These are phyloP conservation scores for Tachina grossa DNA, from an alignment of 2,888 invertebrate genomes.

Conservation along the genomic window DNA sequence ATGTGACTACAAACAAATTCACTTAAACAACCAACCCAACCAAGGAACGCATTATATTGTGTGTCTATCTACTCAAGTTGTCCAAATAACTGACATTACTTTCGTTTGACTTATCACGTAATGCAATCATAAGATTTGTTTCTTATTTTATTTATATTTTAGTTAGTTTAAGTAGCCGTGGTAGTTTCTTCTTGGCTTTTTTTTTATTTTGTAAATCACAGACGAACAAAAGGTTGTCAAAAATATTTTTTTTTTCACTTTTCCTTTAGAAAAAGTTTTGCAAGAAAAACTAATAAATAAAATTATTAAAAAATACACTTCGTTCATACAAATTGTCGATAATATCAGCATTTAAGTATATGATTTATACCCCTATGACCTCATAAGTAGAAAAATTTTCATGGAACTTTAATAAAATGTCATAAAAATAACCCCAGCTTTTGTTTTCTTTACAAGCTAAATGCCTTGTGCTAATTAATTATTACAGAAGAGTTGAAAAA, in stretches of 20 bases:
- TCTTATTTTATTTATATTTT: slow-evolving; percentile 8
- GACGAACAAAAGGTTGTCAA: slow-evolving; percentile 27
- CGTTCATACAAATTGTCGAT: slow-evolving; percentile 18
- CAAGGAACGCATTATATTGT: slow-evolving; percentile 44
- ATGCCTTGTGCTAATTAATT: slow-evolving; percentile 7
- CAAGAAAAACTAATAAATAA: not conserved
- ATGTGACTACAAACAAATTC: slow-evolving; percentile 27
- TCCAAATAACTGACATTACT: slow-evolving; percentile 54
- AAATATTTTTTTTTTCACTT: not conserved
- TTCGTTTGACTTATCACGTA: slow-evolving; percentile 66
- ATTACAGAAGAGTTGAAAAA: not conserved
- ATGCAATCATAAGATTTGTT: slow-evolving; percentile 50
- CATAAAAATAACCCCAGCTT: slow-evolving; percentile 6
- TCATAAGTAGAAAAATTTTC: slow-evolving; percentile 40
- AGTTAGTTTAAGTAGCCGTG: slow-evolving; percentile 17
- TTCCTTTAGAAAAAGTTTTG: slow-evolving; percentile 30
- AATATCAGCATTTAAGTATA: slow-evolving; percentile 32
- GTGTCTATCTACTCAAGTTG: slow-evolving; percentile 37
- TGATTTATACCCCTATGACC: slow-evolving; percentile 59
- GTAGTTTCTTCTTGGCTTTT: slow-evolving; percentile 15
- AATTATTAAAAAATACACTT: not conserved
- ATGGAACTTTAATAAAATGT: slow-evolving; percentile 39
- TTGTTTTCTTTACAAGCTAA: slow-evolving; percentile 14
- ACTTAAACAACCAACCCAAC: slow-evolving; percentile 12
- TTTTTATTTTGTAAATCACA: slow-evolving; percentile 1